Evolutionary conservation across 2,797 vertebrate species (phyloP), one percentile per base, ranked within the genome.

Genomic region (Parauchenoglanis ngamensis): DNA sequence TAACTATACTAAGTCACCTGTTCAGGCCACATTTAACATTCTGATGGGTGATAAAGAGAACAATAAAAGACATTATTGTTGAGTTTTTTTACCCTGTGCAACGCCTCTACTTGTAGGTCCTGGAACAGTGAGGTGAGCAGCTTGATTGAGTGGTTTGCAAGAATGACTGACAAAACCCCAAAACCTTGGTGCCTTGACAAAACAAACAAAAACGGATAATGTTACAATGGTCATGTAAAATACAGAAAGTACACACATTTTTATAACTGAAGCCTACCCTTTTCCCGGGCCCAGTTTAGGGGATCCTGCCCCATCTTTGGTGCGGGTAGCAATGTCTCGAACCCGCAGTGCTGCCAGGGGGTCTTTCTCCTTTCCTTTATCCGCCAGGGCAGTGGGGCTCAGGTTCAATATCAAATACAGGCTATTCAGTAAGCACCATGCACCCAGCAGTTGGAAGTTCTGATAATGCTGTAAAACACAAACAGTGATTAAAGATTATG

Each of bases 311-410:
- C 98, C 97, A 54, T 99, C 98, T 90, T 99, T 99, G 4, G 97
- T 96, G 31, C 98, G 97, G 86, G 97, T 95, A 82, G 97, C 97
- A 73, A 99, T 99, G 91, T 99, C 98, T 86, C 98, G 94, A 86
- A 99, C 98, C 0, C 98, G 96, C 77, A 99, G 96, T 11, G 98
- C 98, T 67, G 98, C 98, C 93, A 99, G 87, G 0, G 98, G 98
- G 90, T 99, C 98, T 88, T 99, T 99, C 93, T 99, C 98, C 91
- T 99, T 99, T 3, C 98, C 98, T 93, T 99, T 99, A 92, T 99
- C 98, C 28, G 98, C 98, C 94, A 99, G 93, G 28, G 98, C 97
- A 0, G 98, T 98, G 59, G 98, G 98, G 92, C 98, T 99, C 92
- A 99, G 96, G 92, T 99, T 99, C 75, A 99, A 93, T 93, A 99